Evolutionary conservation across 2,113 vertebrate genomes (phyloP).

Genomic region (Gopherus evgoodei): DNA sequence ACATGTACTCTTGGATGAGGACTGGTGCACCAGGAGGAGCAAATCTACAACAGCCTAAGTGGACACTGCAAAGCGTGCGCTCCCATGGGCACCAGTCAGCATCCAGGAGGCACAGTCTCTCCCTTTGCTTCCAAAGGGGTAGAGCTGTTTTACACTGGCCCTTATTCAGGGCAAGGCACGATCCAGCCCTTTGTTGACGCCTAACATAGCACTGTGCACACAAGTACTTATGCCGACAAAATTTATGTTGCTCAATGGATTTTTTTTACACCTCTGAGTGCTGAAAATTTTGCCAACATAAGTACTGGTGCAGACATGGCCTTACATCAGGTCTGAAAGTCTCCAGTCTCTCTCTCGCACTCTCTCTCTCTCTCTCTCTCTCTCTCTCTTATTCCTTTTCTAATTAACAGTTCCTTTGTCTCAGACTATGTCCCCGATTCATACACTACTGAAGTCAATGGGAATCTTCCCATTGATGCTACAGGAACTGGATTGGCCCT

Average conservation of each 20-base stretch:
- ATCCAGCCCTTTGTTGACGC: background rate
- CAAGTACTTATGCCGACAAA: too few species aligned
- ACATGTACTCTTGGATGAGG: background rate
- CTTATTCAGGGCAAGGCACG: background rate
- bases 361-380: background rate
- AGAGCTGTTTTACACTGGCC: background rate
- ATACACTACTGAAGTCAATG: background rate
- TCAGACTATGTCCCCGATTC: accelerated
- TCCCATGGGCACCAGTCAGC: background rate
- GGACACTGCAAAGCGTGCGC: too few species aligned
- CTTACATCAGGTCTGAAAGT: background rate
- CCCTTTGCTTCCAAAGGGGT: background rate
- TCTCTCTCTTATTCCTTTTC: background rate
- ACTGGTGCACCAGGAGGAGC: background rate
- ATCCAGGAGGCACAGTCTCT: background rate
- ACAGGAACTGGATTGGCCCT: background rate
- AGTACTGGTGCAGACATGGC: too few species aligned
- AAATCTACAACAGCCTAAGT: background rate
- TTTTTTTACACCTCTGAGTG: too few species aligned
- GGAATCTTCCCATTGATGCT: background rate
- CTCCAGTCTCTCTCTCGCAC: background rate
- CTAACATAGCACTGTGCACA: too few species aligned
- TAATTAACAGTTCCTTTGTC: background rate
- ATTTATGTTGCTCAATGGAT: too few species aligned
- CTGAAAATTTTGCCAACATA: too few species aligned